Base-by-base conservation (phyloP, 2,797 vertebrate species). In the Eulemur albifrons region DNA sequence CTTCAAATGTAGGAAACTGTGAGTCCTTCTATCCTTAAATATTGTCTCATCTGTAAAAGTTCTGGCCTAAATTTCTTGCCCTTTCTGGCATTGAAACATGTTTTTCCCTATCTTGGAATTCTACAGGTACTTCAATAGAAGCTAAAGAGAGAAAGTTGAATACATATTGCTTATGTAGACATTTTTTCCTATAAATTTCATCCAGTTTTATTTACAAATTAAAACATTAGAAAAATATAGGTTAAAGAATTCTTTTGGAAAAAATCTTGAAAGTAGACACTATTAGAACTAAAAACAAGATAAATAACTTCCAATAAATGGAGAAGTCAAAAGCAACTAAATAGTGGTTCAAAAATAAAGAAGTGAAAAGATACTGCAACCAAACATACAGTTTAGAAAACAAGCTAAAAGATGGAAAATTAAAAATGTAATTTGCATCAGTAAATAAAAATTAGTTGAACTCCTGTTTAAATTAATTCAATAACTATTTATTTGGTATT, bases 401-500 rank as follows among this genome's bases (percentile, higher is more conserved):
- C 7, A 72, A 82, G 20, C 32, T 88, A 32, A 76, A 63, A 92
- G 12, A 15, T 25, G 5, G 5, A 96, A 86, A 92, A 52, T 63
- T 21, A 82, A 77, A 50, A 2, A 67, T 63, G 30, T 32, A 92
- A 89, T 20, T 77, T 65, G 30, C 0, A 30, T 25, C 5, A 65
- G 50, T 48, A 89, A 90, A 87, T 70, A 82, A 77, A 95, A 95
- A 87, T 69, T 7, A 61, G 8, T 45, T 89, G 30, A 86, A 67
- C 15, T 69, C 32, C 9, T 52, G 5, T 82, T 77, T 77, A 54
- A 72, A 52, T 86, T 67, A 54, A 52, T 82, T 70, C 7, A 7
- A 50, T 48, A 94, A 48, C 61, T 76, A 77, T 52, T 82, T 91
- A n/a, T 57, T 59, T 30, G 52, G 40, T 57, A 61, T 7, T 50